Evolutionary conservation across 1,140 invertebrate species (phyloP).

Genomic region (Dendroctonus valens): DNA sequence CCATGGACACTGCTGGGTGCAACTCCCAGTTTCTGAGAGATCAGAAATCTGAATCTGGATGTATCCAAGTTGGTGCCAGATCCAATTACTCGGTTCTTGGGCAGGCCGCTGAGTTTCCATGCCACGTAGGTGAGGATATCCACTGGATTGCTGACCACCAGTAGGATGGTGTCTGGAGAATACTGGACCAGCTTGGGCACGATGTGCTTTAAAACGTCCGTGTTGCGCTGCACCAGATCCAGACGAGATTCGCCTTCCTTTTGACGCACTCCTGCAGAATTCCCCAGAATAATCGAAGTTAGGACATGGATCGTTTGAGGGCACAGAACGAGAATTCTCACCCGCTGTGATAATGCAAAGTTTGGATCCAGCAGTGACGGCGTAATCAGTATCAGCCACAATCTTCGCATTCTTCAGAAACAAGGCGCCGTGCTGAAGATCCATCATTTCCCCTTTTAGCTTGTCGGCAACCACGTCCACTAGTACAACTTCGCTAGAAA

Average conservation of each 20-base stretch:
- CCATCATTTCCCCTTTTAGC: constrained; percentile 84
- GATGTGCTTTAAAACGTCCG: constrained; percentile 83
- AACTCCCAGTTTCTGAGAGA: constrained; percentile 77
- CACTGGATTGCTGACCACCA: constrained; percentile 89
- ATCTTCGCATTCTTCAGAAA: constrained; percentile 81
- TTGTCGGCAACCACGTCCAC: constrained; percentile 81
- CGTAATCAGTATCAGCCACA: constrained; percentile 75
- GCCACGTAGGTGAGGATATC: constrained; percentile 91
- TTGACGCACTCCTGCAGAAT: constrained; percentile 66
- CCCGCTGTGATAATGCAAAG: constrained; percentile 85
- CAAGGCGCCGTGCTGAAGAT: constrained; percentile 81
- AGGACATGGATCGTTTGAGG: neutral
- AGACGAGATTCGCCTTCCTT: constrained; percentile 81
- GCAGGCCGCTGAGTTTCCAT: constrained; percentile 88
- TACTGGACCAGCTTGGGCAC: constrained; percentile 80
- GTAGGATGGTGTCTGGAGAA: constrained; percentile 81
- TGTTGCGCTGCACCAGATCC: constrained; percentile 83
- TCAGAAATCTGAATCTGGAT: constrained; percentile 82
- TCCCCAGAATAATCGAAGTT: neutral
- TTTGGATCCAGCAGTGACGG: constrained; percentile 72
- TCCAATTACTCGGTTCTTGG: constrained; percentile 82
- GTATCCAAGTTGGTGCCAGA: constrained; percentile 91
- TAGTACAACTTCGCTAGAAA: constrained; percentile 78
- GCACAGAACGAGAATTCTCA: neutral
- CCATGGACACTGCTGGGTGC: constrained; percentile 82